Base-by-base conservation (phyloP, 2,113 vertebrate species). In the Micromys minutus region DNA sequence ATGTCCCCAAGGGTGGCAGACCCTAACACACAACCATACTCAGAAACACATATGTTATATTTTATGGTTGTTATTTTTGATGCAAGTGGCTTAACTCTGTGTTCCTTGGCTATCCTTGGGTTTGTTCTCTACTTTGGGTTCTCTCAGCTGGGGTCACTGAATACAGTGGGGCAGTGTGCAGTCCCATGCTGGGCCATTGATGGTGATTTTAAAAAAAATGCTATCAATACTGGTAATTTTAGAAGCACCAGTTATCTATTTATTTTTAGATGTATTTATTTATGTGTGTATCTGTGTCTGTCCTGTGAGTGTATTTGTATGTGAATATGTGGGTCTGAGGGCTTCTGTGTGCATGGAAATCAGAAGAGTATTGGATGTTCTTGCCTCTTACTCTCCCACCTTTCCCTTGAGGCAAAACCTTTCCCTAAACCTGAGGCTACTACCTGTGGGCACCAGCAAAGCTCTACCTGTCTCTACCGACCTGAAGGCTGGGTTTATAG, bases 231-330 rank as follows among this genome's bases (percentile, higher is more conserved):
- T 16, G 75, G 22, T 52, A 59, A 67, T 55, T 42, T 89, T 0
- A 39, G 81, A 93, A 75, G 52, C 57, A 59, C 13, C 1, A 86
- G 75, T 85, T 93, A 59, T 94, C 67, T 57, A 86, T 87, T 75
- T 76, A 50, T 57, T 24, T 47, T 47, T 47, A 47, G 16, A 65
- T 21, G 31, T 36, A 7, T 15, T 67, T 13, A 24, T 57, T 81
- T 57, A 21, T 7, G 5, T 50, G 31, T 22, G 39, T 13, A 22
- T 65, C 17, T 21, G 5, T 76, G 36, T 71, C 16, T 65, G 0
- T 36, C 13, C 13, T 65, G 26, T 34, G 39, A 19, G 42, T 65
- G 61, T 13, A 65, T 65, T 42, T 45, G 39, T 31, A 45, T 26
- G 7, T 47, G 61, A 50, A 61, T 24, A 29, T 67, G 19, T 36